Evolutionary conservation across 2,888 invertebrate species (phyloP), one percentile per base, ranked within the genome.

Genomic region (Ashinkailepas kermadecensis): DNA sequence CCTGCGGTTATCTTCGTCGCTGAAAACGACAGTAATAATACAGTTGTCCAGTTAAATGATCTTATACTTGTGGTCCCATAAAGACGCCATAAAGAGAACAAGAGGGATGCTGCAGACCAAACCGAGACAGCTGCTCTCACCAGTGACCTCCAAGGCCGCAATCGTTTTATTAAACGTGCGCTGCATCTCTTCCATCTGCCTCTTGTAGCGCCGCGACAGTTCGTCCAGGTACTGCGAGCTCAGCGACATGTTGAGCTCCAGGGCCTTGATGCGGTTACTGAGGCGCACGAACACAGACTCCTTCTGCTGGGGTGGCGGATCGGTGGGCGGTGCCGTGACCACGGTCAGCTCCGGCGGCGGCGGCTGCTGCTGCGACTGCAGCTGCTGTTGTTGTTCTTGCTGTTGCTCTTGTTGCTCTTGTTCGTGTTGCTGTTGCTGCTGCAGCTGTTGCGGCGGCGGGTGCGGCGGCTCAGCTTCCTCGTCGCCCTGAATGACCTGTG

Each of bases 161-260:
- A 83, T 83, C 25, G 84, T 83, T 13, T 82, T 80, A 81, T 83
- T 84, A 81, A 84, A 84, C 78, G 83, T 83, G 21, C 81, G 74
- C 82, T 83, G 83, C 84, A 84, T 84, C 80, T 97, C 97, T 88
- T 98, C 97, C 81, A 97, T 96, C 89, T 98, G 97, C 85, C 95
- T 95, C 87, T 96, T 96, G 89, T 98, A 99, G 23, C 97, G 91
- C 82, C 94, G 92, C 88, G 97, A 97, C 85, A 99, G 89, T 87
- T 99, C 98, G 87, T 98, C 98, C 85, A 99, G 89, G 88, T 99
- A 99, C 88, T 97, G 96, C 83, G 95, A 94, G 84, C 97, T 97
- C 70, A 99, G 90, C 21, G 97, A 97, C 92, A 99, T 95, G 88
- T 99, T 99, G 85, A 95, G 91, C 89, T 99, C 99, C 85, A 99